Conservation (phyloP, 2,797 vertebrate genomes). For the Crocodylus rhombifer region DNA sequence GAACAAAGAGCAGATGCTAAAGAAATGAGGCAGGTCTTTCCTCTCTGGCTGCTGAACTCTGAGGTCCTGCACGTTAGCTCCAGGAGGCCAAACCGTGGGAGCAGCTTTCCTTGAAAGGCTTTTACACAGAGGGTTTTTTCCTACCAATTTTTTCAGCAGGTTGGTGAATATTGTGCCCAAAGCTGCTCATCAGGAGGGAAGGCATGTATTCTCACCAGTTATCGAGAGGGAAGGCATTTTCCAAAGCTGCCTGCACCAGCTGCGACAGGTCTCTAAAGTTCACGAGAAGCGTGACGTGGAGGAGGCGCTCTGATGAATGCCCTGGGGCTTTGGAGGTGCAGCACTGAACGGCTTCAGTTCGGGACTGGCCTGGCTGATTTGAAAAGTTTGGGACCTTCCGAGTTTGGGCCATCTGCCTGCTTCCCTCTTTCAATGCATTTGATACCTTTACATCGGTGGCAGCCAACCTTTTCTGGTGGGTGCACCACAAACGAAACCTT, state of each 20-base stretch:
- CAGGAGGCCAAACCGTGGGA: constrained; percentile 18
- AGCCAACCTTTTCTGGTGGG: not conserved
- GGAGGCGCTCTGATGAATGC: not conserved
- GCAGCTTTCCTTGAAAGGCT: constrained; percentile 10
- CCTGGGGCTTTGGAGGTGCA: not conserved
- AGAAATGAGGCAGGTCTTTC: constrained; percentile 38
- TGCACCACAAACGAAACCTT: not conserved
- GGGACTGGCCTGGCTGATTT: not conserved
- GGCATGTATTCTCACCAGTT: not conserved
- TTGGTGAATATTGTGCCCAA: constrained; percentile 5
- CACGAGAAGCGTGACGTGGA: not conserved
- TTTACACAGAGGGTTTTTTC: not conserved
- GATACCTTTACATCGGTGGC: not conserved
- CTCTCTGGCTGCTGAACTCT: constrained; percentile 53
- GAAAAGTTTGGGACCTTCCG: not conserved
- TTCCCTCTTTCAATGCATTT: not conserved
- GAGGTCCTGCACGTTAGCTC: constrained; percentile 44
- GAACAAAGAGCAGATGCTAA: constrained; percentile 67
- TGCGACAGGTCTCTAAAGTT: not conserved
- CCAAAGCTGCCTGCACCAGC: not conserved
- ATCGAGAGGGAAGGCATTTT: not conserved
- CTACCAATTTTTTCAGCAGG: not conserved
- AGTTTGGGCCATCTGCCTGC: not conserved
- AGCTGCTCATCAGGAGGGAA: not conserved
- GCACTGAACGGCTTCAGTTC: not conserved